Evolutionary conservation across 1,140 invertebrate species (phyloP), one percentile per base, ranked within the genome.

Genomic region (Cydia fagiglandana): DNA sequence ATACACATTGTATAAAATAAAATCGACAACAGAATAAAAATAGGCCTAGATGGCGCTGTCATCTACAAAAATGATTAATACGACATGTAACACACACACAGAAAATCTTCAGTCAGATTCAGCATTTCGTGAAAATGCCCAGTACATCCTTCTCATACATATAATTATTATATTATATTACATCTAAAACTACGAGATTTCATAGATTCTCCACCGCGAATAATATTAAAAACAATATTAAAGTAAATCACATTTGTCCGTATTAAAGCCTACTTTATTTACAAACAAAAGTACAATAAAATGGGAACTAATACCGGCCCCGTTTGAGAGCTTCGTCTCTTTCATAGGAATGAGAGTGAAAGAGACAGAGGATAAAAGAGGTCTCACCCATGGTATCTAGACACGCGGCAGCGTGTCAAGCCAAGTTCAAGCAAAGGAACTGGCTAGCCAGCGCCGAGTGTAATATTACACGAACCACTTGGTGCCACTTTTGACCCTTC

Each of bases 151-250:
- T n/a, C 6, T 56, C 45, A 4, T 47, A 47, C 45, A 47, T 1
- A 61, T 17, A 61, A 3, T 2, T 24, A 61, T 24, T 56, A 61
- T 61, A 12, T 61, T 61, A 61, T 24, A 10, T 24, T 61, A 61
- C 56, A 61, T 4, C 66, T 70, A 17, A 70, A 70, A 38, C 66
- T 70, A 70, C 10, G 64, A 68, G 64, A 68, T 68, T 70, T 70
- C n/a, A 70, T 38, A 70, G 34, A 70, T 70, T 38, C 64, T 68
- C 66, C 66, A 70, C 38, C 34, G 15, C 24, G n/a, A 70, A 70
- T 70, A 70, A 70, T 13, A 70, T 70, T 70, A 70, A 38, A 70
- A 70, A 70, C 66, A 70, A 70, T 17, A 70, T 41, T 70, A 70
- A 38, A 70, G n/a, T 70, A 70, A 70, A 70, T 70, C 66, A 70